Percentiles rank a stretch among this genome's conserved stretches.
Conservation (phyloP, 2,113 vertebrate genomes). For the Elachura formosa region DNA sequence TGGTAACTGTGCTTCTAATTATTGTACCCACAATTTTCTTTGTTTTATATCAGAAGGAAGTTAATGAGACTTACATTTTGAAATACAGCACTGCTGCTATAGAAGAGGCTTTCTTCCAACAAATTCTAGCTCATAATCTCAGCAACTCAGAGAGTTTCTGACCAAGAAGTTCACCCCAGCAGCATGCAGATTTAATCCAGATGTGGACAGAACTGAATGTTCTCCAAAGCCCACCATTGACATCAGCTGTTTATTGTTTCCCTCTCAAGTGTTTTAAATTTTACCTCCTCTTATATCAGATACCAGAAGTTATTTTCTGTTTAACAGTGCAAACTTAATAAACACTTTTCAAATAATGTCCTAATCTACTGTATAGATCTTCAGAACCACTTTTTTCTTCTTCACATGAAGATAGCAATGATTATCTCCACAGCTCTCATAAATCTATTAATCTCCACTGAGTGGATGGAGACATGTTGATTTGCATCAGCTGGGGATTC, state of each 20-base stretch:
- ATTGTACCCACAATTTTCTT: not conserved
- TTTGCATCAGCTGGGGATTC: not conserved
- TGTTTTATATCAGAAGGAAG: not conserved
- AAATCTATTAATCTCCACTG: not conserved
- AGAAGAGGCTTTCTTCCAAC: not conserved
- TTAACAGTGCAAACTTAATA: conserved; percentile 17
- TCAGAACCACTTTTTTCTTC: not conserved
- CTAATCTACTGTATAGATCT: not conserved
- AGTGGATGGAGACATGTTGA: not conserved
- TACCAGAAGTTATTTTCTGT: not conserved
- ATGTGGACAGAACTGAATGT: not conserved
- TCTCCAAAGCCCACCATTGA: not conserved
- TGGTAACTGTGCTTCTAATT: not conserved
- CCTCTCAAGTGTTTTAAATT: not conserved
- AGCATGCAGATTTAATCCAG: not conserved
- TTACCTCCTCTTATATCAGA: not conserved
- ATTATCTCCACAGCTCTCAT: not conserved
- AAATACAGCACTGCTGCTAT: not conserved
- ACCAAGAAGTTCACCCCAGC: not conserved
- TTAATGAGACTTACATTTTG: not conserved
- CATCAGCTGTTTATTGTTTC: not conserved
- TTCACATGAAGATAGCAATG: not conserved
- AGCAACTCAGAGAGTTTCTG: not conserved
- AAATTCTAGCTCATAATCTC: not conserved
- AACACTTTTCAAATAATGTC: not conserved